Conservation (phyloP, 2,113 vertebrate species). For the Gambusia affinis region DNA sequence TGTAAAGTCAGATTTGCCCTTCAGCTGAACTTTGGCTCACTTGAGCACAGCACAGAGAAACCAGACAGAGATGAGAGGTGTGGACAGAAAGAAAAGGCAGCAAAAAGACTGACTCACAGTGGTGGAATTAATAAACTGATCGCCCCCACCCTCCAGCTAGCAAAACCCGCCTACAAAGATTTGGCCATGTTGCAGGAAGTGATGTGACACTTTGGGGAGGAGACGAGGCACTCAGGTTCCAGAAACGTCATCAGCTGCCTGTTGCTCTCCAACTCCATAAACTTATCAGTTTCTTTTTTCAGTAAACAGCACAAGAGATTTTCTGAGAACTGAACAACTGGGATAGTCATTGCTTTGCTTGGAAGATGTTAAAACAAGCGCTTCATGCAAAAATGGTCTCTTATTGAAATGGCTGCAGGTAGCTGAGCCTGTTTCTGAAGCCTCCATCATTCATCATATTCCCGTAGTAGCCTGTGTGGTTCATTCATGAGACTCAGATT, state of each 20-base stretch:
- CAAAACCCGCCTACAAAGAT: conserved; percentile 52
- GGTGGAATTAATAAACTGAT: conserved; percentile 62
- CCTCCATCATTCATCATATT: background rate
- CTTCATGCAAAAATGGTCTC: background rate
- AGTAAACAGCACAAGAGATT: background rate
- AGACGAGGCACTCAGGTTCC: conserved; percentile 52
- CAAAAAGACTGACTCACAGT: conserved; percentile 51
- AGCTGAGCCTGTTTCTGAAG: background rate
- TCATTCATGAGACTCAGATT: background rate
- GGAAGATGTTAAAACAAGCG: background rate
- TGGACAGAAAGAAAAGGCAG: conserved; percentile 39
- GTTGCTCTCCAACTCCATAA: conserved; percentile 15
- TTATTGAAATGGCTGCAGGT: background rate
- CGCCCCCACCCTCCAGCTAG: conserved; percentile 7
- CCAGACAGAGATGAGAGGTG: conserved; percentile 56
- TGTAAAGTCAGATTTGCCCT: conserved; percentile 89
- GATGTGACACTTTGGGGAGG: conserved; percentile 61
- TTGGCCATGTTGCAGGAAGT: conserved; percentile 64
- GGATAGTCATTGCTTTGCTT: too few relatives aligned
- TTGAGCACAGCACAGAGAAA: conserved; percentile 68
- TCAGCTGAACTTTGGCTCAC: conserved; percentile 96
- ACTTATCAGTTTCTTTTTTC: background rate
- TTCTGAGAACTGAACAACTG: background rate
- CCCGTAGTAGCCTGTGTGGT: background rate
- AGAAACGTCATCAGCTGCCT: conserved; percentile 47